Base-by-base conservation (phyloP, 2,113 vertebrate species). In the Entomyzon cyanotis region DNA sequence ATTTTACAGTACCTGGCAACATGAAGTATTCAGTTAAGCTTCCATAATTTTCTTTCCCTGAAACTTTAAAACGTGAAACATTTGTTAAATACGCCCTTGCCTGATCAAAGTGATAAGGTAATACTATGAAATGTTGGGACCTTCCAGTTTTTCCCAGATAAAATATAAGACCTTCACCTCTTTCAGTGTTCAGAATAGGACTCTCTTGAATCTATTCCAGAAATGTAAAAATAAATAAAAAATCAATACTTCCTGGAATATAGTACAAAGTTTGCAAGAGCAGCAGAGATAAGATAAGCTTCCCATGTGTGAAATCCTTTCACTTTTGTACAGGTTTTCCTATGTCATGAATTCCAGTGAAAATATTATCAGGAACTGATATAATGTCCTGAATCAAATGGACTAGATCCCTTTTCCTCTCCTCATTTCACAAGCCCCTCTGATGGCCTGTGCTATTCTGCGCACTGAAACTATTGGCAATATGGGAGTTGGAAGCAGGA, bases 231-330 rank as follows among this genome's bases (percentile, higher is more conserved):
- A 96, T 95, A 95, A 93, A 92, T 94, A 58, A 96, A 90, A 96
- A 95, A 93, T 79, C 89, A 82, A 91, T 95, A 31, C 76, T 96
- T 93, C 96, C 42, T 87, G 93, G 97, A 97, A 97, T 33, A 62
- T 84, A 88, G 97, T 95, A 94, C 96, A 95, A 96, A 93, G 90
- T 97, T 96, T 94, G 76, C 79, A 93, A 93, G 25, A 76, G 76
- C 47, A 50, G 55, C 46, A 55, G 78, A 96, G 95, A 95, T 97
- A 97, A 97, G 97, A 97, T 96, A 97, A 96, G 64, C 52, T 96
- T 96, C 67, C 67, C 3, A 55, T 90, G 69, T 95, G 95, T 92
- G 94, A 97, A 96, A 94, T 94, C 49, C 47, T 97, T 93, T 75
- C 79, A 91, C 91, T 55, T 94, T 88, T 83, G 73, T 44, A 69